Evolutionary conservation across 2,888 invertebrate genomes (phyloP).

Genomic region (Lepidocyrtoides sp.): DNA sequence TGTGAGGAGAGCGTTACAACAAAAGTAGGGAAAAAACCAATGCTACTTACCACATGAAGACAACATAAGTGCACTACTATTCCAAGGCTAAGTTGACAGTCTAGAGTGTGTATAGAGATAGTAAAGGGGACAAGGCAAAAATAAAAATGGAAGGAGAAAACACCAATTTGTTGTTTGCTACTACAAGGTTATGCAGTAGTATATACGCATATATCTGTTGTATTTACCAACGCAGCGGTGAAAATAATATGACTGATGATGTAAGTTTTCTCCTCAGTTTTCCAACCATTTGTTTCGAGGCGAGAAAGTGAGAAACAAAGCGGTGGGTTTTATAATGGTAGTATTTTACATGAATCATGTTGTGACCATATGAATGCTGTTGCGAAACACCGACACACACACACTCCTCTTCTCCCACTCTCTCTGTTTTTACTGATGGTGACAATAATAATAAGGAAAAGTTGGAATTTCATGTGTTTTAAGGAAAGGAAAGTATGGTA

Average conservation of each 20-base stretch:
- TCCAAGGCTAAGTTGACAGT: constrained; percentile 53
- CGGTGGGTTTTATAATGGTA: background rate
- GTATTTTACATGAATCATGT: constrained; percentile 30
- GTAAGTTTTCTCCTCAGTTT: background rate
- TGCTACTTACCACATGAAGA: constrained; percentile 31
- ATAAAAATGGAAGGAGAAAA: constrained; percentile 14
- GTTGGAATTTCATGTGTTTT: background rate
- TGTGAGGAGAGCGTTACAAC: background rate
- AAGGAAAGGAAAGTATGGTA: background rate
- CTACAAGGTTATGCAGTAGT: background rate
- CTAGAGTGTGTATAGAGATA: background rate
- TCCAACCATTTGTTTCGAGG: background rate
- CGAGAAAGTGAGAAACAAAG: background rate
- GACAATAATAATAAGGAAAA: background rate
- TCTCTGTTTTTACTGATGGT: background rate
- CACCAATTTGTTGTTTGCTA: background rate
- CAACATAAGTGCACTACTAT: background rate
- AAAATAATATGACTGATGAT: background rate
- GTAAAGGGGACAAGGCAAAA: constrained; percentile 52
- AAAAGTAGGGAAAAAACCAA: constrained; percentile 14
- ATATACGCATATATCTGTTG: background rate
- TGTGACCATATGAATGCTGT: background rate
- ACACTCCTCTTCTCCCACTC: background rate
- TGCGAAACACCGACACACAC: constrained; percentile 6
- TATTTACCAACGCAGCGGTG: background rate